Evolutionary conservation across 2,797 vertebrate genomes (phyloP), one percentile per base, ranked within the genome.

Genomic region (Pogonophryne albipinna): DNA sequence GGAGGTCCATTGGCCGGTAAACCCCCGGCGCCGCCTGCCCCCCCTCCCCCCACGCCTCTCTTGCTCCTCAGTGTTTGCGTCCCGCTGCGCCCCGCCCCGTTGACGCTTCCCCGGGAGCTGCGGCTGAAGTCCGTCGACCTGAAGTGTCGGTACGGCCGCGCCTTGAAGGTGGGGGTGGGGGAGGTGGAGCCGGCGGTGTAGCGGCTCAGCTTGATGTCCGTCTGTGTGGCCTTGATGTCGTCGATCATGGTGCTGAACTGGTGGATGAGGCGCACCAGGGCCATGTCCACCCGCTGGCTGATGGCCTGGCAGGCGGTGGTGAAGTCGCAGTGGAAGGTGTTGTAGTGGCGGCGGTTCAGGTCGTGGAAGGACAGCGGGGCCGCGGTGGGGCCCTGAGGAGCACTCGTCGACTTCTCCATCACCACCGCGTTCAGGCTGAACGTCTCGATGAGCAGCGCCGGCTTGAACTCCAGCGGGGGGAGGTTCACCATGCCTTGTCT

Each of bases 211-310:
- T 99, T 99, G 91, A 99, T 99, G 92, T 99, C 98, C 0, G 98
- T 99, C 92, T 99, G 98, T 0, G 98, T 99, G 60, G 98, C 98
- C 85, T 99, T 99, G 92, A 99, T 98, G 73, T 99, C 98, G 0
- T 99, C 97, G 11, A 99, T 97, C 98, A 99, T 99, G 31, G 97
- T 99, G 89, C 98, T 99, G 90, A 99, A 99, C 82, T 99, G 98
- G 89, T 99, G 98, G 85, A 99, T 98, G 78, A 99, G 98, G 13
- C 98, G 96, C 50, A 99, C 98, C 71, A 99, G 93, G 4, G 98
- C 98, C 98, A 99, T 99, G 88, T 99, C 98, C 0, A 99, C 98
- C 0, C 98, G 98, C 90, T 99, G 98, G 91, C 98, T 99, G 90
- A 99, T 99, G 79, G 98, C 95, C 87, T 99, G 98, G 89, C 98